Conservation (phyloP, 2,888 invertebrate species). For the Liodrosophila aerea region DNA sequence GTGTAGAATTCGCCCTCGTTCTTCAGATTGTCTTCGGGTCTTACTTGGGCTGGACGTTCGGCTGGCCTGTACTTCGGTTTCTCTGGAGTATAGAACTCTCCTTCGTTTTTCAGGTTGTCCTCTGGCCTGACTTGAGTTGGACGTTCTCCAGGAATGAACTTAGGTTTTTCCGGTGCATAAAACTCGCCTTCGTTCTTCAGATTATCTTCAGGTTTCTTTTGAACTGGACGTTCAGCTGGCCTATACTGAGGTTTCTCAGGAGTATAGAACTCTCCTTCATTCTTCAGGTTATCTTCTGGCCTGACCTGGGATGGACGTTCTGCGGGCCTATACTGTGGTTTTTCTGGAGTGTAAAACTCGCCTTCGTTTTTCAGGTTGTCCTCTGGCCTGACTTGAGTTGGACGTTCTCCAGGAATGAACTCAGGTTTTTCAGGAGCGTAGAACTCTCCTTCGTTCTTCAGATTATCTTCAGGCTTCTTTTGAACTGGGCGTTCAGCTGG, state of each 20-base stretch:
- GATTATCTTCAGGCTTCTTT: slow-evolving; percentile 57
- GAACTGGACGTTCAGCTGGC: slow-evolving; percentile 77
- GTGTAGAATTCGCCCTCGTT: no score
- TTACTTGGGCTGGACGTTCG: no score
- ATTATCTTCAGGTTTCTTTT: slow-evolving; percentile 83
- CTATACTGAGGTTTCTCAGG: slow-evolving; percentile 81
- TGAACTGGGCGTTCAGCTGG: slow-evolving; percentile 10
- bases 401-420: neutral
- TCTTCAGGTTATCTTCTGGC: slow-evolving; percentile 37
- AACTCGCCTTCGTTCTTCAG: slow-evolving; percentile 82
- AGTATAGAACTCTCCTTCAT: slow-evolving; percentile 84
- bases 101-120: slow-evolving; percentile 81
- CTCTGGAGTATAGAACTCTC: slow-evolving; percentile 80
- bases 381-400: slow-evolving; percentile 78
- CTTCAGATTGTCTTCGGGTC: slow-evolving; percentile 68
- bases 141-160: slow-evolving; percentile 66
- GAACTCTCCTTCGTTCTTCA: slow-evolving; percentile 84
- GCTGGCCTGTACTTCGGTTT: slow-evolving; percentile 30
- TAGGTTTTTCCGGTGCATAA: slow-evolving; percentile 54
- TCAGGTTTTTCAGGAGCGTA: slow-evolving; percentile 81
- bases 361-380: slow-evolving; percentile 83
- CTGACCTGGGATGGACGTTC: neutral
- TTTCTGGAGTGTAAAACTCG: neutral
- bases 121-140: slow-evolving; percentile 83
- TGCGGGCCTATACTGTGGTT: neutral